Base-by-base conservation (phyloP, 2,888 invertebrate species). In the Parnassius apollo region DNA sequence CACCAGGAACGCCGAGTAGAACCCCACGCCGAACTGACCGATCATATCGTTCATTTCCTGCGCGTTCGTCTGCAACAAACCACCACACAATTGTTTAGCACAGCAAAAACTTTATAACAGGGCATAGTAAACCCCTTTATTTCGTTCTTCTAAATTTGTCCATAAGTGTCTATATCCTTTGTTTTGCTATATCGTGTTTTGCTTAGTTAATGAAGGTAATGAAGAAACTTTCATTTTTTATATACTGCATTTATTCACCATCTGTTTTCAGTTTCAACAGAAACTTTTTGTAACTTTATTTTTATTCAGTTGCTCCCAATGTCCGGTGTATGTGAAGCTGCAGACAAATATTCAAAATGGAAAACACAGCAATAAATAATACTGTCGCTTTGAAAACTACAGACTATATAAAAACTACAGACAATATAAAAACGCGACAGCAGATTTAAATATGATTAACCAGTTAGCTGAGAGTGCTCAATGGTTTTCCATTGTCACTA, bases 21-120 rank as follows among this genome's bases (percentile, higher is more conserved):
- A 99, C 65, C 99, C 99, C 71, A 99, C 99, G 82, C 99, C 99
- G 92, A 99, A 99, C 90, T 99, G 98, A 4, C 99, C 99, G 89
- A 99, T 99, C 95, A 99, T 96, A 89, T 99, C 99, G 82, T 96
- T 98, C 91, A 97, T 94, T 81, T 98, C 97, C 78, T 95, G 94
- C 49, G 80, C 77, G 71, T 72, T 79, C 66, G 76, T 71, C 93
- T 88, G 78, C 59, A 12, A 18, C 44, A 1, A 18, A 45, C 52
- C 52, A 42, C 12, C 9, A 9, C 9, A 45, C 18, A 13, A 9
- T 45, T 42, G 53, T n/a, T 13, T 11, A 2, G 12, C 11, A 12
- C 2, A 45, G 8, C 10, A 25, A 25, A 3, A 2, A 25, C 18
- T 18, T 25, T 25, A 25, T 2, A 25, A 2, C 25, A 25, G 25